Evolutionary conservation across 2,797 vertebrate genomes (phyloP), one percentile per base, ranked within the genome.

Genomic region (Urosaurus nigricauda): DNA sequence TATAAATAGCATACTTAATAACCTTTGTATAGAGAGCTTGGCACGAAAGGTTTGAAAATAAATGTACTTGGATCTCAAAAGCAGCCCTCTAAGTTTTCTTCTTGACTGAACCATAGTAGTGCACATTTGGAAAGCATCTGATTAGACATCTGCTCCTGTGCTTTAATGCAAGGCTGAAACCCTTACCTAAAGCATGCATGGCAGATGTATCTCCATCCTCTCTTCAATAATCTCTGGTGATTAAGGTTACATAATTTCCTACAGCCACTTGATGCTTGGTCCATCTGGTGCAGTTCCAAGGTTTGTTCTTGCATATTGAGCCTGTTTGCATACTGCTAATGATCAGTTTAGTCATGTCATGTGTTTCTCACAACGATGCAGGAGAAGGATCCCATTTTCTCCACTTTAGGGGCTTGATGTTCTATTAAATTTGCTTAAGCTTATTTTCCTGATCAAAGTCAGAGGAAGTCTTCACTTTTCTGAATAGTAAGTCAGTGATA

Each of bases 401-500:
- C 82, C 35, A 82, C 86, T 79, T 82, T 35, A 68, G n/a, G 32
- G 26, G 51, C 56, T 86, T 56, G 68, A 32, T 86, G 21, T 81
- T 89, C 58, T 89, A 65, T 35, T 89, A 82, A 35, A 4, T 82
- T 56, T 60, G 40, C 70, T 81, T 81, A 82, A 40, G 77, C 79
- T 89, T 75, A 19, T 53, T 81, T 68, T 35, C 24, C 40, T 1
- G 35, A 84, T 89, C 71, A 89, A 86, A 86, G 40, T 56, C 70
- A 65, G 74, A 86, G 84, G 35, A 86, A 86, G 8, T 43, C 58
- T 47, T 71, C 53, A 79, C 29, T 84, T 71, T 37, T n/a, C 47
- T 78, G 60, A 89, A 86, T 24, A 73, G 79, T 11, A 89, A 86
- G 70, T 82, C 84, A 89, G 56, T 80, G 43, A 86, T 82, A 82